A percentile compares a stretch with the other conserved stretches of the same genome.
Evolutionary conservation across 2,113 vertebrate genomes (phyloP).

Genomic region (Gambusia holbrooki): DNA sequence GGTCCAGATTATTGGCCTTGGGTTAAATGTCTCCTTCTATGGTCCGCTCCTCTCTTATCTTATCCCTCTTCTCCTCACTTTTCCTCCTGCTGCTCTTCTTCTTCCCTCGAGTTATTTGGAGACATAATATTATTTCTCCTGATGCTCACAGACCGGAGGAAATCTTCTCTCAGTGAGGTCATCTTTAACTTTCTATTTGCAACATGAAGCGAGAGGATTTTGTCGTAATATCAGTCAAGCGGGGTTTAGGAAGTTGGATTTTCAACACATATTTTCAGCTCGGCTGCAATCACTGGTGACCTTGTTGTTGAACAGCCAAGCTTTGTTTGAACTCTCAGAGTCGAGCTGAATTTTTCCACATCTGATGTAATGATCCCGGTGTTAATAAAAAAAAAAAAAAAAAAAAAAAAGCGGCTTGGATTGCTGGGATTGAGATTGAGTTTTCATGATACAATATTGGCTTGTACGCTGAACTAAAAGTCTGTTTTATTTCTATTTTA

Average conservation of each 20-base stretch:
- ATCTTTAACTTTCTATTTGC: neutral
- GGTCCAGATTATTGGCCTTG: constrained; percentile 64
- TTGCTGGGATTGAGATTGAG: neutral
- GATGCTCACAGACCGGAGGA: constrained; percentile 12
- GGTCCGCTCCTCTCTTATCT: constrained; percentile 57
- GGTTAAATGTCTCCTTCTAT: constrained; percentile 71
- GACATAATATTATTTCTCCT: constrained; percentile 51
- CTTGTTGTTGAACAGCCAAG: constrained; percentile 32
- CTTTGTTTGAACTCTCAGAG: constrained; percentile 60
- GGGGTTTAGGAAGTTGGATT: no score
- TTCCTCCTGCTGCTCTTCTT: constrained; percentile 17
- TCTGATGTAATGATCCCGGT: constrained; percentile 55
- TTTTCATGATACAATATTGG: neutral
- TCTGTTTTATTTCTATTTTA: neutral
- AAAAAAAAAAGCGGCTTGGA: neutral
- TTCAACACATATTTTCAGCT: neutral
- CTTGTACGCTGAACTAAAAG: neutral
- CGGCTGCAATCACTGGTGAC: neutral
- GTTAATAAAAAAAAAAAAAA: no score
- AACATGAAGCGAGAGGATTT: neutral
- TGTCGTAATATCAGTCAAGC: no score
- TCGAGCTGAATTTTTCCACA: constrained; percentile 56
- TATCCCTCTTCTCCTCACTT: constrained; percentile 18
- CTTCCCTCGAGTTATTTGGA: constrained; percentile 40
- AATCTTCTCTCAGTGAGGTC: constrained; percentile 25